These are phyloP conservation scores for Diadumene lineata DNA, from an alignment of 92 coral and sea anemone species.

Conservation along the genomic window DNA sequence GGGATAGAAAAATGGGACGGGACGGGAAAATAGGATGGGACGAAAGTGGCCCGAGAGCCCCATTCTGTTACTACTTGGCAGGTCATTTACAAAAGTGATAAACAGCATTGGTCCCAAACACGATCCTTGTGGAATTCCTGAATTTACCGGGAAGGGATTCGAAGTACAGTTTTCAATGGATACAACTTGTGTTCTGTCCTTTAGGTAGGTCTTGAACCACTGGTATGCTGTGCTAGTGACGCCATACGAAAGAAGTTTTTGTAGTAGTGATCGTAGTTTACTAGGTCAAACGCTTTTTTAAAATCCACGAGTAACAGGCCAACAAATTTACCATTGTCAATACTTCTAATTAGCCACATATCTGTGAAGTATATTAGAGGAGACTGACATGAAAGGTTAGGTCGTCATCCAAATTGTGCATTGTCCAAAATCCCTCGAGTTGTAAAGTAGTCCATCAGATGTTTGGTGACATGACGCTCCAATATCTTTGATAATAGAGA, in stretches of 20 bases:
- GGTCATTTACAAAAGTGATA: constrained; percentile 23
- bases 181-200: constrained; percentile 18
- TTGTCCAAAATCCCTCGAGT: not conserved
- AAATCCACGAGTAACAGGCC: constrained; percentile 33
- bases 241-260: constrained; percentile 24
- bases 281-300: constrained; percentile 27
- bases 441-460: constrained; percentile 6
- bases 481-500: constrained; percentile 14
- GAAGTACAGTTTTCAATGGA: constrained; percentile 15
- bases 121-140: constrained; percentile 32
- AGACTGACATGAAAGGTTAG: constrained; percentile 20
- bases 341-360: constrained; percentile 5
- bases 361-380: constrained; percentile 28
- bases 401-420: constrained; percentile 18
- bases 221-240: not conserved
- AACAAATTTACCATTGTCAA: constrained; percentile 21
- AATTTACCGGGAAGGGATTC: not conserved
- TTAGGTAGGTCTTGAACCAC: constrained; percentile 20
- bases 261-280: constrained; percentile 5
- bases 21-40: too few species aligned
- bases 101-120: constrained; percentile 8
- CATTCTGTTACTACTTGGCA: too few species aligned
- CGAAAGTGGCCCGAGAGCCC: too few species aligned
- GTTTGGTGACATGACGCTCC: constrained; percentile 3
- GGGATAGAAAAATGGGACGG: too few species aligned